Evolutionary conservation across 2,888 invertebrate species (phyloP), one percentile per base, ranked within the genome.

Genomic region (Bellardia bayeri): DNA sequence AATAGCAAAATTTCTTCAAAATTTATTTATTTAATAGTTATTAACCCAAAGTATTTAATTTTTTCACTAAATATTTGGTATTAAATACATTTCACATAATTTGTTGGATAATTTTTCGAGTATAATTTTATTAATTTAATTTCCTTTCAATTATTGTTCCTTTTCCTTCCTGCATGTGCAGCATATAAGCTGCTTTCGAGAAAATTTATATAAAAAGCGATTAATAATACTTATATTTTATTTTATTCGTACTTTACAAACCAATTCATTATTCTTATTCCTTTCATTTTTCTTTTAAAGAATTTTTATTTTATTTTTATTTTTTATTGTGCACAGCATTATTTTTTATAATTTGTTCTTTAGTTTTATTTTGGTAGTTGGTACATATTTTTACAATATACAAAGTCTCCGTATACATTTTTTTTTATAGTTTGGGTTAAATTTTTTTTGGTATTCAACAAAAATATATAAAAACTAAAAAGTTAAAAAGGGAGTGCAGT

Each of bases 201-300:
- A 56, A 63, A 51, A 63, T 49, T 13, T 64, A 33, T 66, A 72
- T 71, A 42, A 72, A 81, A 72, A 64, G 64, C 81, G 64, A 81
- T 81, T 81, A 81, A 81, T 81, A 81, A 81, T 81, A 72, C 72
- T 81, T 81, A 69, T 58, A 49, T 79, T 71, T 72, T 61, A 33
- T 61, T 63, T 81, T 63, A 30, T 58, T 64, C 78, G 56, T 75
- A 58, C 58, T 79, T 58, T 56, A 33, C 11, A 30, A 68, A 72
- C 40, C 72, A 72, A 72, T 63, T 81, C 56, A 64, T 72, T 81
- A 71, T 64, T 81, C 69, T 54, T 81, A 49, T 63, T 75, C 49
- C 9, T 63, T 75, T 72, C 14, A 49, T 45, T 81, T 72, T 81
- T 23, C 61, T 69, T 61, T 56, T 56, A 54, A 76, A 54, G 2